Base-by-base conservation (phyloP, 2,888 invertebrate genomes). In the Spilosoma lubricipeda region DNA sequence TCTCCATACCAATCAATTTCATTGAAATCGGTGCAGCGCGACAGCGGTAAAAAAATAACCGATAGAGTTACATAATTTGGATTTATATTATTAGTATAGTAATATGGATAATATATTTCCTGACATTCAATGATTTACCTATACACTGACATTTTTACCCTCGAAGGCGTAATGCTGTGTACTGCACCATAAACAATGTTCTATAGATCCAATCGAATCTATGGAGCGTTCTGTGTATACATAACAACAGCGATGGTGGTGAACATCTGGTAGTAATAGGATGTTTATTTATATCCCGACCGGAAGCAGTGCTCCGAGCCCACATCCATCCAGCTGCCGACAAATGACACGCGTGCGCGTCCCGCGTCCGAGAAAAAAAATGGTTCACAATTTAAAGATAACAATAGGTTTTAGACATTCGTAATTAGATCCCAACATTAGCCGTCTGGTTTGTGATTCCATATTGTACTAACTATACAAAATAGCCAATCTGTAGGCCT, bases 291-390 rank as follows among this genome's bases (percentile, higher is more conserved):
- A 90, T 92, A 90, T 88, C 87, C 83, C 88, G 82, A 88, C 90
- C 93, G 94, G 94, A 94, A 94, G 91, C 92, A 90, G 89, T 89
- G 89, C 88, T 88, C 82, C 87, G 88, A 87, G 88, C 92, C 90
- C 92, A 92, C 94, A 93, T 94, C 94, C 94, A 93, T 94, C 94
- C 94, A 92, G 90, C 86, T 78, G 78, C 75, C 79, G 77, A 84
- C 87, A 89, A 91, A 89, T 83, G 85, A 85, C 85, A 86, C 89
- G 85, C 85, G 88, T 86, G 89, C 86, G 77, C 82, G 84, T 77
- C 77, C 74, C 68, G 52, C 45, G 72, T 73, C 78, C 73, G 70
- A 79, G 79, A 82, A 77, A 87, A 33, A 69, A 72, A 64, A 59
- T 59, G 56, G 11, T 59, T 30, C 0, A 63, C 15, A 63, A 63